Base-by-base conservation (phyloP, 2,888 invertebrate genomes). In the Platerodrilus igneus region DNA sequence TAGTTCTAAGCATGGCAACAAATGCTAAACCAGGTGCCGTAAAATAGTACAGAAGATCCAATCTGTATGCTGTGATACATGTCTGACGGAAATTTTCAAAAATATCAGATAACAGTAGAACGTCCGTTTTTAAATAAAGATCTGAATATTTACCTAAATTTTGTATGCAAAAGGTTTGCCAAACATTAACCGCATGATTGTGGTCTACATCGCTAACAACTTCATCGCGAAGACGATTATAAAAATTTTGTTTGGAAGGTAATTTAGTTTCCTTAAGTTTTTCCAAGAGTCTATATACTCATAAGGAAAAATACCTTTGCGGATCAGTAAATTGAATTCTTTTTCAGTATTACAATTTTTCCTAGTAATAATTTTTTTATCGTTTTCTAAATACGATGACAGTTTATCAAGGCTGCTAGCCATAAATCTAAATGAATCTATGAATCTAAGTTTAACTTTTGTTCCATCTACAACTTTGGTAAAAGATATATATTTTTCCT, bases 81-180 rank as follows among this genome's bases (percentile, higher is more conserved):
- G 40, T 48, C 3, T 41, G n/a, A 4, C 63, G 26, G 45, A 64
- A 66, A 38, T 63, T 57, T 47, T 66, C 65, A 43, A 65, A 64
- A 4, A 65, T 47, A 32, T 66, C 64, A 3, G 56, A 52, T 17
- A 63, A 37, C 3, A 66, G 39, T n/a, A 64, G 35, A 1, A 67
- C 55, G 45, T 68, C 64, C 1, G 57, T 57, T 48, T 59, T 61
- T 14, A 66, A 25, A 42, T 66, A 64, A 2, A 64, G 10, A 19
- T 63, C 57, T 2, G 53, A 50, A 40, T 67, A 68, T 34, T 64
- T 59, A 1, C 55, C 56, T 10, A 67, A 36, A 15, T 44, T 60
- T 20, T 50, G 33, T 17, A 56, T 53, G 1, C 55, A 25, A 29
- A 67, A 66, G 13, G 22, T 36, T 1, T 46, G 11, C 62, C 64